Conservation (phyloP, 2,888 invertebrate genomes). For the Harpalus rubripes region DNA sequence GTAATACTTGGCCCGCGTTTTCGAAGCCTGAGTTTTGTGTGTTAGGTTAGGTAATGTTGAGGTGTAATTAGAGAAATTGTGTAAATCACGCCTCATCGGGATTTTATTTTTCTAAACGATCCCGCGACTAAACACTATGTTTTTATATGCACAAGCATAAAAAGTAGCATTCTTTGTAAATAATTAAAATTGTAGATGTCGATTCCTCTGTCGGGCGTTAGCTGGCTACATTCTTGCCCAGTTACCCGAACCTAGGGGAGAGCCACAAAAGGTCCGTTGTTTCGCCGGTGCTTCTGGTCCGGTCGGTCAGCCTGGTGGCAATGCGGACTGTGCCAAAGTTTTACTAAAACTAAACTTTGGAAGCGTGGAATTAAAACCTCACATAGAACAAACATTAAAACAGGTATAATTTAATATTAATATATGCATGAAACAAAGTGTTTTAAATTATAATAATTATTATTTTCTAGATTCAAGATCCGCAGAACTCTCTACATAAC, state of each 20-base stretch:
- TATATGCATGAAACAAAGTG: background rate
- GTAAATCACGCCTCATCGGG: too few species aligned
- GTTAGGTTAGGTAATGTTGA: too few species aligned
- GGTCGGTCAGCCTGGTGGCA: constrained; percentile 76
- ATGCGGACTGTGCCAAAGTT: constrained; percentile 75
- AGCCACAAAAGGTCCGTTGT: constrained; percentile 74
- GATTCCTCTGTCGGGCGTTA: constrained; percentile 78
- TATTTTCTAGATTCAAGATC: constrained; percentile 78
- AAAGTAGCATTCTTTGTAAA: too few species aligned
- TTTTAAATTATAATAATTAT: background rate
- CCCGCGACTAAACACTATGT: too few species aligned
- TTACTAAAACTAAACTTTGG: constrained; percentile 75
- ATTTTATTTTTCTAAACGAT: too few species aligned
- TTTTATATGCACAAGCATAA: too few species aligned
- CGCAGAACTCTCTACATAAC: constrained; percentile 80
- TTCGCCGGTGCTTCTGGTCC: constrained; percentile 73
- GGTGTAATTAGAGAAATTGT: too few species aligned
- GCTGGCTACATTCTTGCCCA: constrained; percentile 80
- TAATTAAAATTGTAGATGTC: constrained; percentile 72
- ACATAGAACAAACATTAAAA: constrained; percentile 75
- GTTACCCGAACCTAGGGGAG: constrained; percentile 79
- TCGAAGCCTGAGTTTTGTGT: too few species aligned
- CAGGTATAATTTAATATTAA: constrained; percentile 71
- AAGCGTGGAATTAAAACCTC: constrained; percentile 76
- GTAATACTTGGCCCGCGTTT: too few species aligned